Base-by-base conservation (phyloP, 37 sponge, comb jelly and placozoan genomes). In the Ephydatia muelleri region DNA sequence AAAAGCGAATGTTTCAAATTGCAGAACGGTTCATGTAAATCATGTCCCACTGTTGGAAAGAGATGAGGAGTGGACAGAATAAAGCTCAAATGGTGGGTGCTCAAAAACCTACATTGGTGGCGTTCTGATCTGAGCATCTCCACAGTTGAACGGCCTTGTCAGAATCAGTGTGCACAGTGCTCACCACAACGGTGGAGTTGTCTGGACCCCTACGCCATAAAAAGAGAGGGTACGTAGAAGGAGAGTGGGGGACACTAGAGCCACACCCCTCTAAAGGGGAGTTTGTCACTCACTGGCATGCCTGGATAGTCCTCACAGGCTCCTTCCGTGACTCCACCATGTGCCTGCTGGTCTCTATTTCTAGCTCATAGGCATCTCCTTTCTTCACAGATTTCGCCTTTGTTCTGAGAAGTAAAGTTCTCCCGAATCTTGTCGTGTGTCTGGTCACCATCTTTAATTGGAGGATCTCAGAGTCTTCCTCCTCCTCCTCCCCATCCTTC, bases 351-450 rank as follows among this genome's bases (percentile, higher is more conserved):
- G 65, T 12, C 78, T 77, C 70, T 13, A 70, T 27, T 27, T 19
- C 12, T 9, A 82, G 82, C 65, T 31, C 27, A 35, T 57, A 57
- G 57, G 57, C 57, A 57, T 21, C 67, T 68, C 16, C 67, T 38
- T 16, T 22, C 82, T 67, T 48, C 75, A 38, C 48, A 21, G 35
- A 40, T 65, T 47, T n/a, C 34, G 70, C 6, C 43, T 21, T 47
- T 33, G 16, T 57, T 14, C 57, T 57, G 57, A 19, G 57, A 11
- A 16, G 48, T 3, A 88, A 29, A 0, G 88, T 87, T 39, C 67
- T 5, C 22, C 87, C 87, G 67, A 87, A 87, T 35, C 37, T 38
- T 8, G 87, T 87, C 48, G 26, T 80, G 25, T 76, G 66, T 39
- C 76, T 78, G 6, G 0, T 49, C 16, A 38, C 57, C 1, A 21